Percentiles rank a stretch among this genome's conserved stretches.
phyloP scores from a whole-genome alignment of 2,113 vertebrate genomes.

The Nyctereutes procyonoides region DNA sequence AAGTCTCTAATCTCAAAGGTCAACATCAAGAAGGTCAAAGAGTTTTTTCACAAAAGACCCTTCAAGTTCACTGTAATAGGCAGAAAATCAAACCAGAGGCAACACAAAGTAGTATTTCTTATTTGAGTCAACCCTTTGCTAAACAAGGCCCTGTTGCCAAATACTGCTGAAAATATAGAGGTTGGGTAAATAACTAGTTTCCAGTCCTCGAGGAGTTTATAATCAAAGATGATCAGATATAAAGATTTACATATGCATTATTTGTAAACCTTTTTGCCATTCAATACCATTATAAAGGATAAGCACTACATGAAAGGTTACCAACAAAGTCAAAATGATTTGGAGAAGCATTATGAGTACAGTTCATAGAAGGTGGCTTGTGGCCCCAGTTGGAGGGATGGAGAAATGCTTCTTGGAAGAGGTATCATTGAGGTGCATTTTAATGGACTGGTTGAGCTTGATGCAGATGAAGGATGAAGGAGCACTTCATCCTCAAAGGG shows the following conservation, averaged over 20 bases:
- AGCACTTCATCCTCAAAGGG: neutral
- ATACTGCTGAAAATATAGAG: neutral
- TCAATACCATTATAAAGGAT: neutral
- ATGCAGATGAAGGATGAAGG: neutral
- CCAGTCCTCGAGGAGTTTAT: neutral
- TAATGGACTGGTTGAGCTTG: neutral
- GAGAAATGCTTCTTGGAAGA: neutral
- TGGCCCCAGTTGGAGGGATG: neutral
- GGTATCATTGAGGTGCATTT: neutral
- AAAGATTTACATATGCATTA: neutral
- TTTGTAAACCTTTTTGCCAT: neutral
- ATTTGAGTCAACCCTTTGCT: neutral
- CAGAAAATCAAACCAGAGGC: neutral
- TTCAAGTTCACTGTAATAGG: neutral
- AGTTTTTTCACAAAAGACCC: neutral
- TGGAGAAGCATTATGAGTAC: neutral
- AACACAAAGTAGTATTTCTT: neutral
- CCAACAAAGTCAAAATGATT: neutral
- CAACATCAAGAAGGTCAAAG: neutral
- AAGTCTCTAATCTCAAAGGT: conserved; percentile 8
- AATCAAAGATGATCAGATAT: neutral
- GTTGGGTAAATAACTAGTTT: conserved; percentile 13
- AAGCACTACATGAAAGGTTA: neutral
- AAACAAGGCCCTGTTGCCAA: neutral
- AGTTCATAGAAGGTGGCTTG: neutral